A percentile compares a stretch with the other conserved stretches of the same genome.
Conservation (phyloP, 2,888 invertebrate species). For the Limenitis camilla region DNA sequence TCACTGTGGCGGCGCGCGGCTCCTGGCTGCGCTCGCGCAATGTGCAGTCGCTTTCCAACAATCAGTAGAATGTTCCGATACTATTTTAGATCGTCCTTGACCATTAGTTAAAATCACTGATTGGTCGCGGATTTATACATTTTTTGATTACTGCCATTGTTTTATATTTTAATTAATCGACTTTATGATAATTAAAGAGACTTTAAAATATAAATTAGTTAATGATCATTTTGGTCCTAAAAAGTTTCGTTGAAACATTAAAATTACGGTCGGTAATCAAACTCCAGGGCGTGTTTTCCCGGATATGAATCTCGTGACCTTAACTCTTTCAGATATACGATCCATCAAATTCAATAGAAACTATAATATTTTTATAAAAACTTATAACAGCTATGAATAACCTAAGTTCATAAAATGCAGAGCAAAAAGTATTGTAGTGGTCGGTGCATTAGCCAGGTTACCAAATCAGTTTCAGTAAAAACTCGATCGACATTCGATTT, state of each 20-base stretch:
- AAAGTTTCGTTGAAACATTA: too few species aligned
- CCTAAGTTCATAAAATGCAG: too few species aligned
- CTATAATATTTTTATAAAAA: too few species aligned
- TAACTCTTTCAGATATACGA: slow-evolving; percentile 3
- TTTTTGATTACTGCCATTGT: background rate
- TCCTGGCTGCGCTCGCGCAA: slow-evolving; percentile 19
- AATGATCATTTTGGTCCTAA: too few species aligned
- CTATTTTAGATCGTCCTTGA: slow-evolving; percentile 27
- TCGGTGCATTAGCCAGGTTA: too few species aligned
- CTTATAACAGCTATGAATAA: too few species aligned
- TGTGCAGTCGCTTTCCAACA: slow-evolving; percentile 18
- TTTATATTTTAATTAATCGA: too few species aligned
- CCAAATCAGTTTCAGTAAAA: background rate
- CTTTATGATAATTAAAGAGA: too few species aligned
- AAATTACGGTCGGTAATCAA: too few species aligned
- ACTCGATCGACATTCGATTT: background rate
- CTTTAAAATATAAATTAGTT: too few species aligned
- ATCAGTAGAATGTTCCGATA: slow-evolving; percentile 26
- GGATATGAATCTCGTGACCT: slow-evolving; percentile 5
- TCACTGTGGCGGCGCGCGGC: background rate
- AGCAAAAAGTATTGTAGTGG: too few species aligned
- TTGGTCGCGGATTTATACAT: slow-evolving; percentile 16
- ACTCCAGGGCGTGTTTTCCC: slow-evolving; percentile 2
- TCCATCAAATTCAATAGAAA: too few species aligned
- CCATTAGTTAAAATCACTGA: slow-evolving; percentile 10